A percentile compares a stretch with the other conserved stretches of the same genome.
These are phyloP conservation scores for Callipepla californica DNA, from an alignment of 2,113 vertebrate genomes.

Conservation along the genomic window DNA sequence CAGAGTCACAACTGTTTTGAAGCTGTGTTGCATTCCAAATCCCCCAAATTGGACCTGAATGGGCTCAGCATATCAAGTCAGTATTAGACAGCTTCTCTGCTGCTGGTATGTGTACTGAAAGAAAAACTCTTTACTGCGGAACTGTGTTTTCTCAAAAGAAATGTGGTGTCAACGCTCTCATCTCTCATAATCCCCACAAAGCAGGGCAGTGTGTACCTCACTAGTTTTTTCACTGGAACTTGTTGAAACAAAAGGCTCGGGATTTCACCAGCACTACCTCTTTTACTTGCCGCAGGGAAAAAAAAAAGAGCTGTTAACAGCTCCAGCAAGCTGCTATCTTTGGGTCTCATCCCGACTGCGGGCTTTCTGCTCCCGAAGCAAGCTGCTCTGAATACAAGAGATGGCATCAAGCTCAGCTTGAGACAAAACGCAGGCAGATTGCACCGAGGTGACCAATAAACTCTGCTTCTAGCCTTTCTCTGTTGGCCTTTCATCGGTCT, in stretches of 20 bases:
- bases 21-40: slow-evolving; percentile 14
- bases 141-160: slow-evolving; percentile 12
- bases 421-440: slow-evolving; percentile 10
- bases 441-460: slow-evolving; percentile 31
- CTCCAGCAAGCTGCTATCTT: slow-evolving; percentile 4
- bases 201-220: background rate
- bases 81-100: slow-evolving; percentile 5
- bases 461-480: background rate
- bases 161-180: background rate
- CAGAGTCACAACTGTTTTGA: slow-evolving; percentile 23
- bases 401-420: background rate
- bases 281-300: slow-evolving; percentile 15
- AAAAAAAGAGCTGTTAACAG: background rate
- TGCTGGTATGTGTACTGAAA: background rate
- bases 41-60: background rate
- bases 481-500: slow-evolving; percentile 35
- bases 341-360: background rate
- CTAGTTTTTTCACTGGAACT: slow-evolving; percentile 13
- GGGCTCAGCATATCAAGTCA: slow-evolving; percentile 7
- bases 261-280: background rate
- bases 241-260: background rate
- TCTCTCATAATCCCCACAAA: slow-evolving; percentile 26
- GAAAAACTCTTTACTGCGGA: background rate
- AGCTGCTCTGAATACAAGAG: slow-evolving; percentile 3
- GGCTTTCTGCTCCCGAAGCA: background rate